Evolutionary conservation across 2,797 vertebrate species (phyloP).

Genomic region (Chloroceryle inda): DNA sequence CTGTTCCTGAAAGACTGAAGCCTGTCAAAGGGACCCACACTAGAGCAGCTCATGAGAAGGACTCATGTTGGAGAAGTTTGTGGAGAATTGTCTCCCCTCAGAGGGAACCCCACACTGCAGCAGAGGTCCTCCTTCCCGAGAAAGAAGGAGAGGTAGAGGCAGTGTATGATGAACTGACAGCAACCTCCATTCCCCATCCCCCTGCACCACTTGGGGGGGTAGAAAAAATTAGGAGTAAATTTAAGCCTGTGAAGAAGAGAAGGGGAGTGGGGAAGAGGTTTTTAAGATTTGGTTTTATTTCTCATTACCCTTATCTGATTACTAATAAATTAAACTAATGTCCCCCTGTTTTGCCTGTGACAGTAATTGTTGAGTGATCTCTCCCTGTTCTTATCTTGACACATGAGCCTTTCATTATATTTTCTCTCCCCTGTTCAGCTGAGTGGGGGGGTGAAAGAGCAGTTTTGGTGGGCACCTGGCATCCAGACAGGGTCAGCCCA

Average conservation of each 20-base stretch:
- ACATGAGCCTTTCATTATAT: background rate
- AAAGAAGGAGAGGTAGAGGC: background rate
- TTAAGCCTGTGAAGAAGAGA: background rate
- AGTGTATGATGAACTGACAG: background rate
- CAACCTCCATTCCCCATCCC: background rate
- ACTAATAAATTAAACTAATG: background rate
- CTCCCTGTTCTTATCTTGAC: background rate
- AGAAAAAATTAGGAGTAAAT: background rate
- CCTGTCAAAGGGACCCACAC: background rate
- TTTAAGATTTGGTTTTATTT: background rate
- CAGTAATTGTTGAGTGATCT: background rate
- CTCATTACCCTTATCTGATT: background rate
- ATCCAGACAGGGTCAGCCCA: background rate
- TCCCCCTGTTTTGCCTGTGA: background rate
- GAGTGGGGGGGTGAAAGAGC: background rate
- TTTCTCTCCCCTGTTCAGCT: background rate
- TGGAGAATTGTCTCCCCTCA: background rate
- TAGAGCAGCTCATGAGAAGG: background rate
- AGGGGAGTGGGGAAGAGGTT: background rate
- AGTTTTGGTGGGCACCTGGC: background rate
- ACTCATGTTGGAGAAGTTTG: background rate
- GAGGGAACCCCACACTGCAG: background rate
- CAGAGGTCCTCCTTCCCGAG: background rate
- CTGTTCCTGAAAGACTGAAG: background rate
- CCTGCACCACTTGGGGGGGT: background rate